phyloP scores from a whole-genome alignment of 2,797 vertebrate genomes.

The Enteromius viviparus region DNA sequence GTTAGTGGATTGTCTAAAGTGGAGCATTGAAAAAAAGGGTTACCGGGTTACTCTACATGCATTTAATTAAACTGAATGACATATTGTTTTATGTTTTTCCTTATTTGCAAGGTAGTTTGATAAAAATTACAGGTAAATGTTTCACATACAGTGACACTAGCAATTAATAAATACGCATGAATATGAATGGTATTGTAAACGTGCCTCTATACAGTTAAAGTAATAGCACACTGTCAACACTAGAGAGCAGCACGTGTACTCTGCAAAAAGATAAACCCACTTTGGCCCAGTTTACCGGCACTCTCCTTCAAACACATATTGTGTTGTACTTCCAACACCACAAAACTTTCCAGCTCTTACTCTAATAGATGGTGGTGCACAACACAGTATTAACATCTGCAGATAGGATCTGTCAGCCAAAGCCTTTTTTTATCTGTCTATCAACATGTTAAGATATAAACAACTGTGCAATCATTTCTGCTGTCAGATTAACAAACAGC shows the following conservation, averaged over 20 bases:
- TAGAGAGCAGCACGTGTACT: constrained; percentile 23
- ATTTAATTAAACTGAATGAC: too few relatives aligned
- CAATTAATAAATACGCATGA: not conserved
- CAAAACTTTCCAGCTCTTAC: not conserved
- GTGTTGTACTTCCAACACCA: constrained; percentile 13
- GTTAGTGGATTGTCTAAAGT: too few relatives aligned
- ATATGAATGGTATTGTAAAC: not conserved
- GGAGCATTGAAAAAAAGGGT: too few relatives aligned
- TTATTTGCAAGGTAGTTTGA: not conserved
- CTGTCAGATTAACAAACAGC: constrained; percentile 17
- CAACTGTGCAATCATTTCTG: constrained; percentile 18
- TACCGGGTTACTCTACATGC: too few relatives aligned
- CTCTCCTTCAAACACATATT: not conserved
- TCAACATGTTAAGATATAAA: constrained; percentile 40
- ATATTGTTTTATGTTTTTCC: not conserved
- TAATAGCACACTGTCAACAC: not conserved
- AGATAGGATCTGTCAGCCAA: constrained; percentile 31
- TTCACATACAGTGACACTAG: not conserved
- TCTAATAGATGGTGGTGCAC: not conserved
- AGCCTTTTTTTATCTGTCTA: constrained; percentile 31
- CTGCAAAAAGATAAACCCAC: not conserved
- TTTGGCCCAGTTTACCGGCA: too few relatives aligned
- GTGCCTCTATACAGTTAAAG: not conserved
- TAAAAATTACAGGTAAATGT: not conserved
- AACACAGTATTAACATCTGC: constrained; percentile 4